Conservation (phyloP, 2,888 invertebrate species). For the Diaprepes abbreviatus region DNA sequence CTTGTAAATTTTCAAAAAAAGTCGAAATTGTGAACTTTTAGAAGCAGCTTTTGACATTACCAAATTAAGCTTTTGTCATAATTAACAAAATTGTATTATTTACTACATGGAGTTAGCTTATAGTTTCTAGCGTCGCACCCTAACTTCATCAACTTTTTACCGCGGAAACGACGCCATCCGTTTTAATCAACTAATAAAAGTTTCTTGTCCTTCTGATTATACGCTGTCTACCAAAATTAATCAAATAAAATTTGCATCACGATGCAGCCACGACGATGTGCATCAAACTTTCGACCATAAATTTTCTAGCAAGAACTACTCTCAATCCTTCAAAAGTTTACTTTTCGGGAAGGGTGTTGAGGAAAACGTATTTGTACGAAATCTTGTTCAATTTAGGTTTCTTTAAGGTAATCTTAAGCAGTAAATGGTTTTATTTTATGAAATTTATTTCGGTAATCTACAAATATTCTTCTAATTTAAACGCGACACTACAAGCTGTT, state of each 20-base stretch:
- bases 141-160: not conserved
- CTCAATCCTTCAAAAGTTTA: not conserved
- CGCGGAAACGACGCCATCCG: not conserved
- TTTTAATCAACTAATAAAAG: not conserved
- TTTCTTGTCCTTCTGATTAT: conserved; percentile 21
- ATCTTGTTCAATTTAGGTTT: not conserved
- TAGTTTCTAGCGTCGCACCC: not conserved
- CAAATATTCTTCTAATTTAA: too few relatives aligned
- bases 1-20: too few relatives aligned
- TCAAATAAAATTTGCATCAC: conserved; percentile 11
- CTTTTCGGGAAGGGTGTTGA: not conserved
- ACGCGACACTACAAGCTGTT: too few relatives aligned
- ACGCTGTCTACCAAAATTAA: conserved; percentile 11
- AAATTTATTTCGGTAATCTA: too few relatives aligned
- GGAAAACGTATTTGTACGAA: not conserved
- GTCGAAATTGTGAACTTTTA: too few relatives aligned
- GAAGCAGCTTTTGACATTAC: too few relatives aligned
- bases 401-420: too few relatives aligned
- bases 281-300: conserved; percentile 5
- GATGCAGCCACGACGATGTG: conserved; percentile 2
- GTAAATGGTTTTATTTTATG: too few relatives aligned
- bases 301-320: not conserved
- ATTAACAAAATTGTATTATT: too few relatives aligned
- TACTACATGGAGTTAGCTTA: too few relatives aligned
- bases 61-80: too few relatives aligned